A percentile compares a stretch with the other conserved stretches of the same genome.
Conservation (phyloP, 53 echinoderm and acorn worm species). For the Holothuria scabra region DNA sequence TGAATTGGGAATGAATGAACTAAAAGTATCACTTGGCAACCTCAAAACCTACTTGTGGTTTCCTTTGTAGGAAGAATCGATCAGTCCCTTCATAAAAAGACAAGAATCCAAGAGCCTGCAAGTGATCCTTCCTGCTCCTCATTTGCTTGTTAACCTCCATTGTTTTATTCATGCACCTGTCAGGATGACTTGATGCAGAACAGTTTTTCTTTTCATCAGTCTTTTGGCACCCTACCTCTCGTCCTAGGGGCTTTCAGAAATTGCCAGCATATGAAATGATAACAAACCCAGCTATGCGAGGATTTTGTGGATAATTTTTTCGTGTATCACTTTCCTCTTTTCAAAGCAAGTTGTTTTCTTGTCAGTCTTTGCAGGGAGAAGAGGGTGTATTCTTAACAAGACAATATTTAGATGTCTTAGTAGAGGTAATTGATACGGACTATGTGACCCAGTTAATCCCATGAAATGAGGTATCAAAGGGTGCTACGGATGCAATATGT, state of each 20-base stretch:
- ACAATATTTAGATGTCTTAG: no score
- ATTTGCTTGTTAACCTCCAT: conserved; percentile 39
- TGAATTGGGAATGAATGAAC: neutral
- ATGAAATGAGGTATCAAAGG: no score
- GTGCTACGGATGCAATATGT: no score
- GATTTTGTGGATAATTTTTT: conserved; percentile 3
- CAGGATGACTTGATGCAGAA: conserved; percentile 20
- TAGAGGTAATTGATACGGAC: no score
- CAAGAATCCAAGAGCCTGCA: neutral
- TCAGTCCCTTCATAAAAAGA: neutral
- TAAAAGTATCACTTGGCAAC: conserved; percentile 21
- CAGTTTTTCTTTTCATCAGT: conserved; percentile 7
- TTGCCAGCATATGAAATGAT: conserved; percentile 28
- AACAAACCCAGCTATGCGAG: conserved; percentile 5
- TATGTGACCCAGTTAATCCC: no score
- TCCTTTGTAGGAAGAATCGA: conserved; percentile 37
- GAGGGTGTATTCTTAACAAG: no score
- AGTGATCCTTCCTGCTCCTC: conserved; percentile 9
- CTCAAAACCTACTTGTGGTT: conserved; percentile 36
- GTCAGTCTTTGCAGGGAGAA: conserved; percentile 15
- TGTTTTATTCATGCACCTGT: conserved; percentile 31
- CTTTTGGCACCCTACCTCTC: conserved; percentile 26
- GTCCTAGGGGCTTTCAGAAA: conserved; percentile 38
- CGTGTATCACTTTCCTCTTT: conserved; percentile 31
- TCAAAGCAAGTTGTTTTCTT: neutral